These are phyloP conservation scores for Neoaliturus tenellus DNA, from an alignment of 2,888 invertebrate genomes.

Conservation along the genomic window DNA sequence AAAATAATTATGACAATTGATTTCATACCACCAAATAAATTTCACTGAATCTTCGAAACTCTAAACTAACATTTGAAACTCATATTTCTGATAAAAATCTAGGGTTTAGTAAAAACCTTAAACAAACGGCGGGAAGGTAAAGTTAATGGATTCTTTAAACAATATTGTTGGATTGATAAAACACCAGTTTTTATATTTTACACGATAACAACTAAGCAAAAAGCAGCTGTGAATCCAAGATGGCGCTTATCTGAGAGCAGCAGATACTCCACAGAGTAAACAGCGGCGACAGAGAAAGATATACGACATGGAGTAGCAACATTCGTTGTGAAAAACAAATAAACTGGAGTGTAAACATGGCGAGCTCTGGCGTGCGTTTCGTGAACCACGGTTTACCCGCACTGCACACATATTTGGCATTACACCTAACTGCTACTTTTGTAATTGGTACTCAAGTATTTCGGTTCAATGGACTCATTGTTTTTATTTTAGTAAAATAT, in stretches of 20 bases:
- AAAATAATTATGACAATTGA: too few species aligned
- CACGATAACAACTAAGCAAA: neutral
- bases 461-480: too few species aligned
- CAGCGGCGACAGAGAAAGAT: slow-evolving; percentile 5
- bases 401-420: neutral
- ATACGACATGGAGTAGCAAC: slow-evolving; percentile 18
- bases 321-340: slow-evolving; percentile 33
- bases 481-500: too few species aligned
- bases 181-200: neutral
- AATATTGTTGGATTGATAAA: neutral
- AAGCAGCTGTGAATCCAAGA: neutral
- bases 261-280: slow-evolving; percentile 32
- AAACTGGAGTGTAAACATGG: slow-evolving; percentile 13
- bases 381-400: neutral
- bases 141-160: neutral
- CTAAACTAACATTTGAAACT: too few species aligned
- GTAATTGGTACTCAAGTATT: too few species aligned
- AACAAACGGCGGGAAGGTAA: too few species aligned
- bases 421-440: too few species aligned
- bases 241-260: slow-evolving; percentile 23
- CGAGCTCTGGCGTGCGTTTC: neutral
- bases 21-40: too few species aligned
- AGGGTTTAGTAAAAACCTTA: too few species aligned
- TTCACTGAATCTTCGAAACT: too few species aligned
- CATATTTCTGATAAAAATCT: too few species aligned